Percentiles rank a stretch among this genome's conserved stretches.
Evolutionary conservation across 37 sponge, comb jelly and placozoan species (phyloP).

Genomic region (Aplysina aerophoba): DNA sequence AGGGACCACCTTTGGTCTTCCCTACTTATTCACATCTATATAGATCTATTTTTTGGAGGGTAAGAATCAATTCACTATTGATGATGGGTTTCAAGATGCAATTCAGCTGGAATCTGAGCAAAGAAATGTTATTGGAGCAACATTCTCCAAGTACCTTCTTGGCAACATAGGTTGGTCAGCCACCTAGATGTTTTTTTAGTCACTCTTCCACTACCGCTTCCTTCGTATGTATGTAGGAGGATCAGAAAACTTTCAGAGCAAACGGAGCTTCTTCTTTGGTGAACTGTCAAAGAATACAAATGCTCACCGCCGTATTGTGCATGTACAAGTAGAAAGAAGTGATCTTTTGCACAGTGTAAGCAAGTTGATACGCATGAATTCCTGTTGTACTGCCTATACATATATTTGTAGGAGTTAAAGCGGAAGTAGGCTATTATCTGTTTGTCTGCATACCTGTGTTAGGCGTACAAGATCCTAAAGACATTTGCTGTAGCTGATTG

Average conservation of each 20-base stretch:
- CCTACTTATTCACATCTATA: not conserved
- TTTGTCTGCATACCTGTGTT: not conserved
- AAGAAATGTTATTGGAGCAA: constrained; percentile 59
- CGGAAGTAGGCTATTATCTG: not conserved
- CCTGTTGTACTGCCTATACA: too few species aligned
- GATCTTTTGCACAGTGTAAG: constrained; percentile 74
- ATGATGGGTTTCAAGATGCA: constrained; percentile 65
- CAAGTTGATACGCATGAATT: not conserved
- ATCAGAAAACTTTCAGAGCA: constrained; percentile 82
- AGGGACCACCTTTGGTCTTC: not conserved
- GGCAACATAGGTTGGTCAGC: constrained; percentile 73
- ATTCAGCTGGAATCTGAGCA: constrained; percentile 40
- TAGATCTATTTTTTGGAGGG: constrained; percentile 26
- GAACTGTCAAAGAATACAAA: constrained; percentile 42
- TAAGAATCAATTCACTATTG: constrained; percentile 40
- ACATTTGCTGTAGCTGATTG: constrained; percentile 62
- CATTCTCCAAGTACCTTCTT: constrained; percentile 71
- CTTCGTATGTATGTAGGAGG: constrained; percentile 57
- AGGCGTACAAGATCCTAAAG: constrained; percentile 63
- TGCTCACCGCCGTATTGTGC: constrained; percentile 26
- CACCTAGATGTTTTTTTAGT: not conserved
- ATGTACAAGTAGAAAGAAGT: constrained; percentile 39
- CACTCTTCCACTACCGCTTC: not conserved
- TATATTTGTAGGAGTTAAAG: too few species aligned
- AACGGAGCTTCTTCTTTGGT: constrained; percentile 61